Percentiles rank a stretch among this genome's conserved stretches.
Conservation (phyloP, 1,140 invertebrate genomes). For the Magallana ariakensis region DNA sequence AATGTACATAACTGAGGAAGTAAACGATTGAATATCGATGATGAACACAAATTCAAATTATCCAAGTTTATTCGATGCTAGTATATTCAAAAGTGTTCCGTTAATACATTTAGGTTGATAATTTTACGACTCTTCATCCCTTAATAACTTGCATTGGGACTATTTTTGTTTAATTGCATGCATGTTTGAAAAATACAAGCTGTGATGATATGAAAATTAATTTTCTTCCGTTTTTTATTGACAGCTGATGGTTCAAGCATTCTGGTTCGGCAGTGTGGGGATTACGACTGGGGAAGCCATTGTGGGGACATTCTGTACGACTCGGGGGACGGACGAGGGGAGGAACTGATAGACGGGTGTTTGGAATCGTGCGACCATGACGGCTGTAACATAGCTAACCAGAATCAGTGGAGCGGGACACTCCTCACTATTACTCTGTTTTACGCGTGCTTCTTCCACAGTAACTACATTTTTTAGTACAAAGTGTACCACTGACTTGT, state of each 20-base stretch:
- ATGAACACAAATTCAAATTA: too few relatives aligned
- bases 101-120: too few relatives aligned
- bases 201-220: too few relatives aligned
- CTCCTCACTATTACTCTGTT: neutral
- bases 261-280: slow-evolving; percentile 67
- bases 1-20: too few relatives aligned
- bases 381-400: slow-evolving; percentile 32
- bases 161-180: too few relatives aligned
- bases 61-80: too few relatives aligned
- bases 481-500: neutral
- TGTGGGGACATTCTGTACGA: slow-evolving; percentile 71
- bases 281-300: slow-evolving; percentile 71
- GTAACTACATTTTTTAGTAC: neutral
- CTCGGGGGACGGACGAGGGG: slow-evolving; percentile 43
- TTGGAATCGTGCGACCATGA: slow-evolving; percentile 43
- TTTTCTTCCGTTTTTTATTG: slow-evolving; percentile 20
- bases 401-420: neutral
- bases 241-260: slow-evolving; percentile 68
- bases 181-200: too few relatives aligned
- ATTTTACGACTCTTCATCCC: too few relatives aligned
- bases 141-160: too few relatives aligned
- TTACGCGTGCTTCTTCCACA: neutral
- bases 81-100: too few relatives aligned
- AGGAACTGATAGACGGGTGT: slow-evolving; percentile 49
- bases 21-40: too few relatives aligned